Percentiles rank a stretch among this genome's conserved stretches.
phyloP scores from a whole-genome alignment of 2,797 vertebrate species.

The Etheostoma nigrum region DNA sequence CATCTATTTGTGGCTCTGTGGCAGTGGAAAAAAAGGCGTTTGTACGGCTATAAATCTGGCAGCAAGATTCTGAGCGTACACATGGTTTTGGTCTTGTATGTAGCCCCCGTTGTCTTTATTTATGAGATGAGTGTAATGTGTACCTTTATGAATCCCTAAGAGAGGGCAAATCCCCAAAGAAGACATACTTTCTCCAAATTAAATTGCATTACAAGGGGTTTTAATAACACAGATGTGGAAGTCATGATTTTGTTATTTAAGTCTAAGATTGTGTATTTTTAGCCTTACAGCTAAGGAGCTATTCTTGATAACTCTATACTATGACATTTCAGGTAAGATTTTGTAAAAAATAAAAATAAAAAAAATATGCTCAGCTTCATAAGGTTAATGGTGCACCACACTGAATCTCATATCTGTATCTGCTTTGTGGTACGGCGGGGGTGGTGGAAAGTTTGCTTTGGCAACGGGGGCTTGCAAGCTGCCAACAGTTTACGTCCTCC shows the following conservation, averaged over 20 bases:
- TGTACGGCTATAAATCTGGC: too few species aligned
- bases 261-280: neutral
- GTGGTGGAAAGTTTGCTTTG: conserved; percentile 31
- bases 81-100: too few species aligned
- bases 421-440: conserved; percentile 22
- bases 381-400: conserved; percentile 14
- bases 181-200: neutral
- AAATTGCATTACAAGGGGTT: neutral
- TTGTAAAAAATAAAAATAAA: neutral
- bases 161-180: neutral
- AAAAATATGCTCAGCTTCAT: neutral
- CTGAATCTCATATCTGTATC: conserved; percentile 8
- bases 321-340: neutral
- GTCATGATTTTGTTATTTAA: too few species aligned
- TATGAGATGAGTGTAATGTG: too few species aligned
- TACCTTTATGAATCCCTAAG: neutral
- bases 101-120: too few species aligned
- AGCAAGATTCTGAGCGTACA: too few species aligned
- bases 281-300: neutral
- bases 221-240: neutral
- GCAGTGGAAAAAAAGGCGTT: too few species aligned
- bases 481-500: conserved; percentile 58
- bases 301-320: neutral
- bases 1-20: too few species aligned
- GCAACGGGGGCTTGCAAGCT: conserved; percentile 37